Evolutionary conservation across 2,888 invertebrate genomes (phyloP).

Genomic region (Volucella inanis): DNA sequence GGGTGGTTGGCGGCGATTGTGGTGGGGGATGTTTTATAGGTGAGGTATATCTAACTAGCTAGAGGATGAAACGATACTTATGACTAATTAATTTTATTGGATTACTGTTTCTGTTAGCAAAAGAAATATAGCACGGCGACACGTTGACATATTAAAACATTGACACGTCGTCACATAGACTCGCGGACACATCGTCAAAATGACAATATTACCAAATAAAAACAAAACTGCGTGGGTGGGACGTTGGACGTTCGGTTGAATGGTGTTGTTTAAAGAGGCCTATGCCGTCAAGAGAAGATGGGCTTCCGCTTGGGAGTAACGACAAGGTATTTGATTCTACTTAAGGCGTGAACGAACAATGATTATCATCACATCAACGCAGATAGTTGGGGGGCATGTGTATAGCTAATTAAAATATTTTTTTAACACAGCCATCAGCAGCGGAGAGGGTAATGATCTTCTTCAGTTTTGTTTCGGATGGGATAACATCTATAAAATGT

Average conservation of each 20-base stretch:
- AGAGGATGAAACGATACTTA: constrained; percentile 41
- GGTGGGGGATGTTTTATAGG: too few relatives aligned
- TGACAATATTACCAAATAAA: constrained; percentile 60
- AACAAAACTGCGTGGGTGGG: constrained; percentile 5
- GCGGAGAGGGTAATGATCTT: too few relatives aligned
- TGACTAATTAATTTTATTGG: constrained; percentile 72
- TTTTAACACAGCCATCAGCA: constrained; percentile 59
- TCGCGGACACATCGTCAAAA: constrained; percentile 29
- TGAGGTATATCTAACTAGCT: too few relatives aligned
- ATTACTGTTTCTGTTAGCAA: constrained; percentile 64
- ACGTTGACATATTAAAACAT: constrained; percentile 51
- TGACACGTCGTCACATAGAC: constrained; percentile 8
- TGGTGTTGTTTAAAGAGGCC: constrained; percentile 30
- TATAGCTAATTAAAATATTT: constrained; percentile 67
- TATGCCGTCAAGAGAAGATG: not conserved
- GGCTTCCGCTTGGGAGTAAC: constrained; percentile 17
- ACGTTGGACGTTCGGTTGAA: constrained; percentile 13
- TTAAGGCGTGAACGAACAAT: constrained; percentile 56
- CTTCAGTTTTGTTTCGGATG: too few relatives aligned
- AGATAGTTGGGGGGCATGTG: constrained; percentile 22
- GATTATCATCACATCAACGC: constrained; percentile 57
- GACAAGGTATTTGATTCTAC: constrained; percentile 6
- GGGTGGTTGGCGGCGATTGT: constrained; percentile 16
- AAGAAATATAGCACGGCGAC: constrained; percentile 45
- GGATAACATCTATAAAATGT: too few relatives aligned